A percentile compares a stretch with the other conserved stretches of the same genome.
Evolutionary conservation across 2,888 invertebrate genomes (phyloP).

Genomic region (Eurois occulta): DNA sequence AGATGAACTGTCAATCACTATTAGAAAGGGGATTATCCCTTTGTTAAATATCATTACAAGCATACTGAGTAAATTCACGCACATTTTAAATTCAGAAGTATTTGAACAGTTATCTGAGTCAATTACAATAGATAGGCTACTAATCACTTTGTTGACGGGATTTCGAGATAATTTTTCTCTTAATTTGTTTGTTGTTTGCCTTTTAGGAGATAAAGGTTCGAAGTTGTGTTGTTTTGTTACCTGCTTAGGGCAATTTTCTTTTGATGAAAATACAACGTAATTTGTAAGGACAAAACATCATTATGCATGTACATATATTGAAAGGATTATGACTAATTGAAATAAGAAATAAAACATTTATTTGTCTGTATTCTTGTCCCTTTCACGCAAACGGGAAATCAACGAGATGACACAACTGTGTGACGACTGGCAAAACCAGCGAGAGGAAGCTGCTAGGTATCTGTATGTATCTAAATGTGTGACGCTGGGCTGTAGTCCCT

Average conservation of each 20-base stretch:
- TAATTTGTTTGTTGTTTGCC: constrained; percentile 53
- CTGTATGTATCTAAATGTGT: too few species aligned
- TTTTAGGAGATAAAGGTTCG: constrained; percentile 27
- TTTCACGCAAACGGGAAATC: constrained; percentile 16
- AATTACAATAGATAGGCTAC: constrained; percentile 59
- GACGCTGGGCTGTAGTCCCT: too few species aligned
- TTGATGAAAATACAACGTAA: not conserved
- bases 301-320: too few species aligned
- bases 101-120: constrained; percentile 53
- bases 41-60: constrained; percentile 59
- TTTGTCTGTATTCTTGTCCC: not conserved
- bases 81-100: constrained; percentile 36
- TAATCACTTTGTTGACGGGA: constrained; percentile 78
- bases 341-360: too few species aligned
- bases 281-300: too few species aligned
- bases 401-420: too few species aligned
- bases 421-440: too few species aligned
- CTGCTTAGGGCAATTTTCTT: not conserved
- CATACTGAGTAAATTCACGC: constrained; percentile 39
- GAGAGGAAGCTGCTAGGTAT: too few species aligned
- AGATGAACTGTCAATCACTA: constrained; percentile 81
- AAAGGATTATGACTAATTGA: not conserved
- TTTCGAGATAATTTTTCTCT: constrained; percentile 44
- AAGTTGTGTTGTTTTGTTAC: constrained; percentile 28
- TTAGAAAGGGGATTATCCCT: constrained; percentile 73